These are phyloP conservation scores for Iphiclides podalirius DNA, from an alignment of 2,888 invertebrate species.

Conservation along the genomic window DNA sequence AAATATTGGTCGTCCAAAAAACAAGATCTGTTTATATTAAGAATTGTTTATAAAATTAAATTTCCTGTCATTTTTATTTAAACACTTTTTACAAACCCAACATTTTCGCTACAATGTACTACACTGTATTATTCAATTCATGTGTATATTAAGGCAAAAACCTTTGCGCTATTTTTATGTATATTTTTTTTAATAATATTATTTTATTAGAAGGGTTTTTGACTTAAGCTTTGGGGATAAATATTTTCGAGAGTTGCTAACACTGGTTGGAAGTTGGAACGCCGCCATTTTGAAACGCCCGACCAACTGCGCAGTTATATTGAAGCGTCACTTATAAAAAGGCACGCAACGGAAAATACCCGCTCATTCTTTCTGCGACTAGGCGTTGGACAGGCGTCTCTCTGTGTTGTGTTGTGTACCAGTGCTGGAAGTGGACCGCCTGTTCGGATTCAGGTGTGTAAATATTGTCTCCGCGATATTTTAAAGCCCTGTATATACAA, in stretches of 20 bases:
- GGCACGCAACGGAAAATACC: slow-evolving; percentile 58
- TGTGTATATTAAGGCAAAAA: background rate
- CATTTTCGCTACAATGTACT: too few relatives aligned
- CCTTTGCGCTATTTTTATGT: slow-evolving; percentile 25
- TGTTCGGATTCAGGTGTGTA: slow-evolving; percentile 77
- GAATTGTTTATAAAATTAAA: too few relatives aligned
- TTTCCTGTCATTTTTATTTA: too few relatives aligned
- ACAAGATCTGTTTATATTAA: too few relatives aligned
- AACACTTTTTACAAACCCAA: too few relatives aligned
- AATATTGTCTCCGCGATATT: slow-evolving; percentile 56
- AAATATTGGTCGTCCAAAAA: too few relatives aligned
- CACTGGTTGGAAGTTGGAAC: slow-evolving; percentile 22
- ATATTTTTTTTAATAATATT: slow-evolving; percentile 35
- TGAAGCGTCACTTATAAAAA: slow-evolving; percentile 53
- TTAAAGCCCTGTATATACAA: slow-evolving; percentile 43
- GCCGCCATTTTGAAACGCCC: slow-evolving; percentile 61
- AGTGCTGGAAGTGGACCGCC: slow-evolving; percentile 56
- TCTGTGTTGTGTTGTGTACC: slow-evolving; percentile 58
- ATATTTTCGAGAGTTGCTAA: too few relatives aligned
- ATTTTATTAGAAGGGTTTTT: slow-evolving; percentile 27
- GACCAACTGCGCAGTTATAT: slow-evolving; percentile 54
- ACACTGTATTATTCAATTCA: background rate
- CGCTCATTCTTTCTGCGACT: slow-evolving; percentile 41
- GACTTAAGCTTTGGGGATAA: too few relatives aligned
- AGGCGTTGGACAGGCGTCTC: slow-evolving; percentile 57